Base-by-base conservation (phyloP, 2,888 invertebrate genomes). In the Hemicrepidius hirtus region DNA sequence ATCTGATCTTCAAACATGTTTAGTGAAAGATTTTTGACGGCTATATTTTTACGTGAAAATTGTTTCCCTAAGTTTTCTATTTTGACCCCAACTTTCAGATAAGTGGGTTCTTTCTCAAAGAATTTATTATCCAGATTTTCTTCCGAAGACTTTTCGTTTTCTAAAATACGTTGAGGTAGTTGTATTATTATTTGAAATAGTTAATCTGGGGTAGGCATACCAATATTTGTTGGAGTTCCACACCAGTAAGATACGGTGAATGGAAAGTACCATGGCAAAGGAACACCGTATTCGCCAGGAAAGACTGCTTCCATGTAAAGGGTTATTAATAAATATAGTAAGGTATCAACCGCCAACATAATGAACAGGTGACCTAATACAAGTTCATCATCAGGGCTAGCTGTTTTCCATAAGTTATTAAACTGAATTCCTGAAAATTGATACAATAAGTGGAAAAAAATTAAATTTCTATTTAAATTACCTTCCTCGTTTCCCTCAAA, bases 1-100 rank as follows among this genome's bases (percentile, higher is more conserved):
- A 97, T 96, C 87, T 97, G 96, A 74, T 94, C 93, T 82, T 95
- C 92, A 82, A 94, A 97, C 90, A 97, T 93, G 80, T 95, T 94
- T 73, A 96, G 81, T 12, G 90, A 90, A 59, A 96, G 85, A 69
- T 92, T 90, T 73, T 92, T 89, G 0, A 94, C 94, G 1, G 91
- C 94, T 24, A 87, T 83, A 80, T 82, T 90, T 60, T 85, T 90
- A 3, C 85, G 85, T 0, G 86, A 88, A 78, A 89, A 93, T 0
- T 88, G 85, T 87, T 94, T 95, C 9, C 89, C 89, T 13, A 95
- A 84, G 81, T 89, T 84, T 65, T 81, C 81, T 41, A 91, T 90
- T 79, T 87, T 85, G 16, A 91, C 87, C 18, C 91, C 91, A 9
- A 87, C 83, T 50, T 81, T 80, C 2, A 88, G 79, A 64, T 88